phyloP scores from a whole-genome alignment of 2,797 vertebrate species.

The Sylvia borin region DNA sequence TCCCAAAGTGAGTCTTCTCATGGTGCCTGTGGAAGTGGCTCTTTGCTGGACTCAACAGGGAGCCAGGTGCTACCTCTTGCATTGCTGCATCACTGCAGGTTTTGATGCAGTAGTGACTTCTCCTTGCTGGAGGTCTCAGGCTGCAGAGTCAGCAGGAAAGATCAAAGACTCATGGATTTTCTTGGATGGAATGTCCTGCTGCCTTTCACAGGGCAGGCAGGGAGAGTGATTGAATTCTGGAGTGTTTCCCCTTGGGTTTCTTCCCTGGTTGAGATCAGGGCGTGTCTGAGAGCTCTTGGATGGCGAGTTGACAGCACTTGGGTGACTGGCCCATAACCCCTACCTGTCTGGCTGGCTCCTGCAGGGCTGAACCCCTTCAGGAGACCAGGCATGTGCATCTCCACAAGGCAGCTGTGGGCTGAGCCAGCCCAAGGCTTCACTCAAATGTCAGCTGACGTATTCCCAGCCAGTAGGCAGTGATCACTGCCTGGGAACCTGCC shows the following conservation, averaged over 20 bases:
- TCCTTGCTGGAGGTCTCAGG: not conserved
- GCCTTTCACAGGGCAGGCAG: not conserved
- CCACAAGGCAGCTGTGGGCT: not conserved
- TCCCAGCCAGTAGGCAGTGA: not conserved
- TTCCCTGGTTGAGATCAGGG: not conserved
- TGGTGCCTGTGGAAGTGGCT: not conserved
- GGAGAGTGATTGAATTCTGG: not conserved
- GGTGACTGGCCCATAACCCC: not conserved
- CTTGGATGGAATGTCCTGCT: not conserved
- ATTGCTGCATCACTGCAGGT: not conserved
- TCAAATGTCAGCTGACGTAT: not conserved
- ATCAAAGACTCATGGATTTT: not conserved
- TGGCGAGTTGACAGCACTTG: not conserved
- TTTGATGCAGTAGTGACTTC: not conserved
- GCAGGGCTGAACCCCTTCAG: not conserved
- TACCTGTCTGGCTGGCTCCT: not conserved
- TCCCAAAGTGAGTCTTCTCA: accelerated
- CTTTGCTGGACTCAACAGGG: not conserved
- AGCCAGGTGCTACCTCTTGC: not conserved
- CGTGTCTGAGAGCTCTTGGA: not conserved
- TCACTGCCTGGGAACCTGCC: not conserved
- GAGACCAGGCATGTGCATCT: not conserved
- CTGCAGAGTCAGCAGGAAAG: not conserved
- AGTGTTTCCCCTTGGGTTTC: not conserved
- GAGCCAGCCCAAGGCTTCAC: not conserved